phyloP scores from a whole-genome alignment of 64 coral and sea anemone genomes.

The Astreopora myriophthalma region DNA sequence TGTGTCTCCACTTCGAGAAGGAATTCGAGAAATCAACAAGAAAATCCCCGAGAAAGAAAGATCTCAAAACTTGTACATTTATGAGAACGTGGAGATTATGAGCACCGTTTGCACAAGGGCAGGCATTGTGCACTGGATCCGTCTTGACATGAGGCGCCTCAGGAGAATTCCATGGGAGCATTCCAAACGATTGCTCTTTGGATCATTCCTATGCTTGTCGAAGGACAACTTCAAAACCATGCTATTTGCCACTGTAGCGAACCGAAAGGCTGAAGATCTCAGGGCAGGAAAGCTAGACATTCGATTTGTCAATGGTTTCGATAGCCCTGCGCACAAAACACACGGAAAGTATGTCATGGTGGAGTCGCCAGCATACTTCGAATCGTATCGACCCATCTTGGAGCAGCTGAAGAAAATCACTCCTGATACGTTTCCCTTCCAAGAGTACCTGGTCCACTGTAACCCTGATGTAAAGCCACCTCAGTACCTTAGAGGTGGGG shows the following conservation, averaged over 20 bases:
- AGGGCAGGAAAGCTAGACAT: slow-evolving; percentile 59
- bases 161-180: slow-evolving; percentile 72
- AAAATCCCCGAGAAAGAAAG: slow-evolving; percentile 46
- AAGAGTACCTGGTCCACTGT: slow-evolving; percentile 71
- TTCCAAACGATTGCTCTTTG: slow-evolving; percentile 81
- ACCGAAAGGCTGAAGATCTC: slow-evolving; percentile 71
- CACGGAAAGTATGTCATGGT: slow-evolving; percentile 29
- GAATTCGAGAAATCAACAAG: slow-evolving; percentile 72
- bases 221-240: slow-evolving; percentile 48
- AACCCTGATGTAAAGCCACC: slow-evolving; percentile 60
- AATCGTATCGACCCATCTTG: slow-evolving; percentile 75
- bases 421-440: slow-evolving; percentile 14
- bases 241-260: slow-evolving; percentile 73
- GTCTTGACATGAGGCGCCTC: slow-evolving; percentile 40
- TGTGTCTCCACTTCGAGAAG: slow-evolving; percentile 77
- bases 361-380: slow-evolving; percentile 69
- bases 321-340: slow-evolving; percentile 33
- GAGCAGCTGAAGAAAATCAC: slow-evolving; percentile 59
- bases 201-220: slow-evolving; percentile 76
- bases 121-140: slow-evolving; percentile 68
- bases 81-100: slow-evolving; percentile 66
- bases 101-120: slow-evolving; percentile 56
- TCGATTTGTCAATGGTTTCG: slow-evolving; percentile 43
- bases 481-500: slow-evolving; percentile 32
- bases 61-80: slow-evolving; percentile 73